Base-by-base conservation (phyloP, 2,797 vertebrate species). In the Scolopax rusticola region DNA sequence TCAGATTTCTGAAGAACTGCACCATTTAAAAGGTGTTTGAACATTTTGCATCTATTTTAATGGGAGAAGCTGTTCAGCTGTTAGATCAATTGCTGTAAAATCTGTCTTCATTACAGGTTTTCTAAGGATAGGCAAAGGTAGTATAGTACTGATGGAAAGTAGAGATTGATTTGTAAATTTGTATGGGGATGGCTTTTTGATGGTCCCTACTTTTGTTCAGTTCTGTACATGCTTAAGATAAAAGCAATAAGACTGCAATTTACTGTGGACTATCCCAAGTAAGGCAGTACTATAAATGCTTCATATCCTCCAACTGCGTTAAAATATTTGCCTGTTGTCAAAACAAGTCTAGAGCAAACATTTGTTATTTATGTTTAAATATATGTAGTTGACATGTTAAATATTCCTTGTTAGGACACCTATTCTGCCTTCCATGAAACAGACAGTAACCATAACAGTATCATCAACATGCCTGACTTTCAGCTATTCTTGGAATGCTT, bases 381-480 rank as follows among this genome's bases (percentile, higher is more conserved):
- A 28, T 32, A 68, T 5, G n/a, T 41, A 85, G 36, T 54, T 84
- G 73, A 45, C 1, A 0, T n/a, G 15, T 63, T 84, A 89, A 79
- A 76, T 90, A 51, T 93, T 96, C 84, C 80, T 90, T 86, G 43
- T 57, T 80, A 98, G 99, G 97, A 98, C 93, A 84, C 95, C 53
- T 98, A 97, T 86, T 90, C 98, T 9, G 98, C 97, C 25, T 98
- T 98, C 96, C 96, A 80, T 67, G 92, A 98, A 90, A 97, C 97
- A 94, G 98, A 98, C 97, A 95, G 85, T 10, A 98, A 98, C 90
- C 91, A 78, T 41, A 98, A 98, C 5, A 97, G 98, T 33, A 38
- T 98, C 33, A 48, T 98, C 41, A 96, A 86, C 90, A 95, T 93
- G 94, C 90, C 48, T 28, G 98, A 98, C 84, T 97, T 99, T 23